Base-by-base conservation (phyloP, 2,888 invertebrate genomes). In the Trichogramma dendrolimi region DNA sequence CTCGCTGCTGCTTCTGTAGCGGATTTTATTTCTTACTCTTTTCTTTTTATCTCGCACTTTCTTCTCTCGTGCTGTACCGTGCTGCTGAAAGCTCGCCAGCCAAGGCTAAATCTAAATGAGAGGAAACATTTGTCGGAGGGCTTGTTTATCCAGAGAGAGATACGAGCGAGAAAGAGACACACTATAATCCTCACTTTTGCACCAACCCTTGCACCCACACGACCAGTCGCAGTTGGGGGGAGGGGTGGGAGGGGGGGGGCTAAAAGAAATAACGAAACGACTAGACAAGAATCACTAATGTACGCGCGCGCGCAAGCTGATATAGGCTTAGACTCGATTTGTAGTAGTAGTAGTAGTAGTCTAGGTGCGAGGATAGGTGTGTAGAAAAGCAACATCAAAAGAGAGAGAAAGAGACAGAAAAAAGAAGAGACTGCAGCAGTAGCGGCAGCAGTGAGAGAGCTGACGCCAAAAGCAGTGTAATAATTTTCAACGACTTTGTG, bases 261-360 rank as follows among this genome's bases (percentile, higher is more conserved):
- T 75, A 73, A 77, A 75, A 75, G 73, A 76, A 75, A 77, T 73
- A 74, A 61, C 64, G 70, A 70, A 70, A 71, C 67, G 46, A 27
- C 27, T 27, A 27, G 27, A 27, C 27, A 27, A 27, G 27, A 27
- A 27, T 27, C 27, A 2, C 27, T 27, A 27, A 27, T 27, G 27
- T 27, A 27, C 27, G 3, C 27, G 27, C 27, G 27, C 27, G 27
- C 27, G 3, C 27, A 27, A 27, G 27, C 27, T 27, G 27, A 27
- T 27, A 27, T 27, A 27, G 27, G 27, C 27, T 27, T 27, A 27
- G 27, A 27, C 27, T 27, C 27, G 27, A 27, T 2, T 27, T 2
- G 27, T 27, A 2, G 27, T 27, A 27, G 27, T 27, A 27, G 27
- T 27, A 2, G 27, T 27, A 27, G 27, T 27, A 27, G 27, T 27